Base-by-base conservation (phyloP, 1,140 invertebrate genomes). In the Cardiocondyla obscurior region DNA sequence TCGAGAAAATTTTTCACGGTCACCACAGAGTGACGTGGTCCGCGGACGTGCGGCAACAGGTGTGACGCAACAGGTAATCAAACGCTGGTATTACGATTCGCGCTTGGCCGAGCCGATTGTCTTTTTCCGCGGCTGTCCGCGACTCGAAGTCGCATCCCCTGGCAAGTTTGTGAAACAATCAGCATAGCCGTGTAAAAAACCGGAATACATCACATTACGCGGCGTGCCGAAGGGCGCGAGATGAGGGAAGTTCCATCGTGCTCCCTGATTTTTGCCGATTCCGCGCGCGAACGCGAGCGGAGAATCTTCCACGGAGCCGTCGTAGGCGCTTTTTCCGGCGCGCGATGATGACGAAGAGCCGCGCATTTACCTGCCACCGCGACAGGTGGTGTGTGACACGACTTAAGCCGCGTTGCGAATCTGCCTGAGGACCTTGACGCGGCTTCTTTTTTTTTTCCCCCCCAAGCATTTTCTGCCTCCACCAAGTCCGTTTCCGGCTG, bases 1-100 rank as follows among this genome's bases (percentile, higher is more conserved):
- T 77, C 69, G 86, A 83, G 67, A 82, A 88, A 57, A 84, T 88
- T 88, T 86, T 89, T 88, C 87, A 86, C 58, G 86, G 74, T 46
- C 86, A 65, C 60, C 42, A 60, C 33, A 36, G 22, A 42, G 81
- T 86, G 76, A 77, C 84, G 84, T 86, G 81, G 67, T 55, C 3
- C 51, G 19, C 28, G 44, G 72, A 74, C 60, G 74, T 51, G 19
- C 62, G 72, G 88, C 90, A 90, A 91, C 89, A 90, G 90, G 90
- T 90, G 90, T 90, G 87, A 89, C 69, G 90, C 89, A 90, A 92
- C 85, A 89, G 84, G 90, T 88, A 87, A 87, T 88, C 82, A 87
- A 88, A 85, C 58, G 64, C 49, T n/a, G 14, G 42, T 46, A 67
- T 49, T 72, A 55, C 51, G 65, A 85, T 82, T 53, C 53, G 19